phyloP scores from a whole-genome alignment of 2,113 vertebrate genomes.

The Marmota monax region DNA sequence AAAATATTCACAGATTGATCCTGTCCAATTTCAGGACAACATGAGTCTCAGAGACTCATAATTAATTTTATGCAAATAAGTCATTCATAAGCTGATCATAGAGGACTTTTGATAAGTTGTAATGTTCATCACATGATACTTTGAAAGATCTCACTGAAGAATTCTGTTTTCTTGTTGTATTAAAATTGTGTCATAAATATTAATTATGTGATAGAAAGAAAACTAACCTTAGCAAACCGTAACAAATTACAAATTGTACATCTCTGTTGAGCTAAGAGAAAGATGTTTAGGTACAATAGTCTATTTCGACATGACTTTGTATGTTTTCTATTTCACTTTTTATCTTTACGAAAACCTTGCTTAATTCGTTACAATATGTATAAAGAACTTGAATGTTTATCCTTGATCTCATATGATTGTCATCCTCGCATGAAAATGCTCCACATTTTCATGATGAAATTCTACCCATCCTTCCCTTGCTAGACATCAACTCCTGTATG shows the following conservation, averaged over 20 bases:
- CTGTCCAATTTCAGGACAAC: not conserved
- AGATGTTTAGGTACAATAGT: not conserved
- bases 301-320: not conserved
- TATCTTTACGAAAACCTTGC: not conserved
- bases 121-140: not conserved
- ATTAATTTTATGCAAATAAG: not conserved
- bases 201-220: not conserved
- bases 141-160: not conserved
- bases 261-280: not conserved
- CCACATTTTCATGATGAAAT: not conserved
- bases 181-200: not conserved
- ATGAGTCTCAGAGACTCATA: not conserved
- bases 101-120: not conserved
- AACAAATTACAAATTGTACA: not conserved
- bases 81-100: not conserved
- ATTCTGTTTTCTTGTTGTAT: not conserved
- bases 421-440: not conserved
- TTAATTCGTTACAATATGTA: not conserved
- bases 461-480: not conserved
- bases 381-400: not conserved
- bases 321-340: conserved; percentile 1
- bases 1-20: not conserved
- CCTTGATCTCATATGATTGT: not conserved
- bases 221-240: not conserved
- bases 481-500: not conserved